phyloP scores from a whole-genome alignment of 2,797 vertebrate species.

The Eulemur coronatus region DNA sequence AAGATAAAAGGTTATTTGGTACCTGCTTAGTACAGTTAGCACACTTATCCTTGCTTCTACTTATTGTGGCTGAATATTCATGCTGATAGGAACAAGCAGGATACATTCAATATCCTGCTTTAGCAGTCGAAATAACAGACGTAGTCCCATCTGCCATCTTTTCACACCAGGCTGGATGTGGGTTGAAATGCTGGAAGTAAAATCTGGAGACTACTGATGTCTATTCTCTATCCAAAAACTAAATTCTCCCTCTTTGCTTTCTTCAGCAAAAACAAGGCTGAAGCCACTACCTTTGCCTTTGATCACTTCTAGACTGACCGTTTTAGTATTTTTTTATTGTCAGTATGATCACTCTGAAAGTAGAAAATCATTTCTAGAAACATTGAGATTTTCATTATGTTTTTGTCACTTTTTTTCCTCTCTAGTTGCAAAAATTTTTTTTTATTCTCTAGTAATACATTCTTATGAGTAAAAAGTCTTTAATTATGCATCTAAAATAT shows the following conservation, averaged over 20 bases:
- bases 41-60: constrained; percentile 53
- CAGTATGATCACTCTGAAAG: constrained; percentile 41
- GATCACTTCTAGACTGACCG: constrained; percentile 46
- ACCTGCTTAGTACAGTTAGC: constrained; percentile 45
- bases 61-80: constrained; percentile 77
- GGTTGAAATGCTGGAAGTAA: constrained; percentile 83
- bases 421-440: not conserved
- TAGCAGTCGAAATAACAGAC: constrained; percentile 84
- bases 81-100: constrained; percentile 62
- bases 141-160: constrained; percentile 85
- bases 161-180: constrained; percentile 86
- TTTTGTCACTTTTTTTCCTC: not conserved
- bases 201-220: constrained; percentile 84
- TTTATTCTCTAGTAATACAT: constrained; percentile 38
- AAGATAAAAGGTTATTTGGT: not conserved
- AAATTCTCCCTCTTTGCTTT: constrained; percentile 29
- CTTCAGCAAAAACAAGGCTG: constrained; percentile 34
- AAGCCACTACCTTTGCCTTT: not conserved
- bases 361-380: constrained; percentile 10
- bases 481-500: constrained; percentile 43
- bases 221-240: constrained; percentile 71
- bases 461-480: not conserved
- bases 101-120: constrained; percentile 74
- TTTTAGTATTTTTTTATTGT: constrained; percentile 58
- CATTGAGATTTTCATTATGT: not conserved